Conservation (phyloP, 2,888 invertebrate genomes). For the Gastrophysa polygoni region DNA sequence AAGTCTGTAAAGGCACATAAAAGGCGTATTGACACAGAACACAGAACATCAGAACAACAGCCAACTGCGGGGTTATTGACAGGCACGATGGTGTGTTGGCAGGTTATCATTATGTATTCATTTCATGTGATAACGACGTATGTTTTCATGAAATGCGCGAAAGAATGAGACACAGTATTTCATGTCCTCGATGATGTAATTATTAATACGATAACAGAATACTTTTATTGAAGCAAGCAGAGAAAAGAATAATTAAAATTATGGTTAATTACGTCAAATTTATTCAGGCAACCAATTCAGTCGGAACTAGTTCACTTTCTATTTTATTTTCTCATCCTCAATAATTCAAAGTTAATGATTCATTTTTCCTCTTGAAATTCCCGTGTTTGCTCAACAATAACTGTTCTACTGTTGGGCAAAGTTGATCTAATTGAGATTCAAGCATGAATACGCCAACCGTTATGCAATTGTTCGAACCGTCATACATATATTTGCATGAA, state of each 20-base stretch:
- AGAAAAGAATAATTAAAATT: conserved; percentile 16
- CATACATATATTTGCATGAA: too few relatives aligned
- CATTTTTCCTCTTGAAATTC: neutral
- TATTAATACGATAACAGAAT: neutral
- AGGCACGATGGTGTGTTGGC: too few relatives aligned
- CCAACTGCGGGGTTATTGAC: too few relatives aligned
- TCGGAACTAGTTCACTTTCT: conserved; percentile 30
- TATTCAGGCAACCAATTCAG: conserved; percentile 22
- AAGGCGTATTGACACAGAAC: too few relatives aligned
- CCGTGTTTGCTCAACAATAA: neutral
- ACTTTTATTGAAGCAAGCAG: conserved; percentile 14
- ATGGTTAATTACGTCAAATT: conserved; percentile 25
- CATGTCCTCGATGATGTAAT: neutral
- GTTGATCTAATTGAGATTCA: too few relatives aligned
- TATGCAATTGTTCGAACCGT: too few relatives aligned
- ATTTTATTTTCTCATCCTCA: conserved; percentile 30
- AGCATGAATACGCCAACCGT: too few relatives aligned
- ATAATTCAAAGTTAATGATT: neutral
- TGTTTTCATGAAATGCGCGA: neutral
- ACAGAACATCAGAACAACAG: too few relatives aligned
- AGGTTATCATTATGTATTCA: too few relatives aligned
- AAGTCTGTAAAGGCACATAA: too few relatives aligned
- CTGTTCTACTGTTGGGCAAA: too few relatives aligned
- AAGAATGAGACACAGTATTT: neutral
- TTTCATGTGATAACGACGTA: too few relatives aligned